Conservation (phyloP, 2,113 vertebrate species). For the Prionailurus viverrinus region DNA sequence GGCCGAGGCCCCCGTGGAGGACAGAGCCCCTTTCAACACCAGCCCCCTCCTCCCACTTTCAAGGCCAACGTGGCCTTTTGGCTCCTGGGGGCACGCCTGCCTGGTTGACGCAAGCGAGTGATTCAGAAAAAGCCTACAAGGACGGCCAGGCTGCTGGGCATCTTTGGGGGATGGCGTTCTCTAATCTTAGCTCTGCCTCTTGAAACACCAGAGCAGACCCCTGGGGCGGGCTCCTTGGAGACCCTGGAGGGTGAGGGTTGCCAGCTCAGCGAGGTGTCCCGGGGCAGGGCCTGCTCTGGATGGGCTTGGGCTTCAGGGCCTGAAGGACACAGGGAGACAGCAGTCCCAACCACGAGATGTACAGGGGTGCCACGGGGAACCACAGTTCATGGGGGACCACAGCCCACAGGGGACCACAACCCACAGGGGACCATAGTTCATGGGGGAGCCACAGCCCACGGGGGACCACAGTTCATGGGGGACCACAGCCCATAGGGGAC, state of each 20-base stretch:
- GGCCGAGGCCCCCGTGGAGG: neutral
- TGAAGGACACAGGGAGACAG: neutral
- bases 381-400: neutral
- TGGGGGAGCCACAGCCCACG: neutral
- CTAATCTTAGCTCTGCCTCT: neutral
- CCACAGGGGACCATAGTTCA: neutral
- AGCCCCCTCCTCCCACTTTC: neutral
- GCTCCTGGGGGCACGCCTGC: neutral
- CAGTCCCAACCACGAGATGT: too few relatives aligned
- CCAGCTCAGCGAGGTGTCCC: rapidly evolving
- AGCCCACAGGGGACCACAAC: neutral
- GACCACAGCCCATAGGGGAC: rapidly evolving
- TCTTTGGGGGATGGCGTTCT: neutral
- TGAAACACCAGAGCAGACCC: neutral
- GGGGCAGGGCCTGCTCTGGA: neutral
- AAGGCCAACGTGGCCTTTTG: neutral
- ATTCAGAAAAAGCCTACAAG: neutral
- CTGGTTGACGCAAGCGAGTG: neutral
- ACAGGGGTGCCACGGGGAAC: neutral
- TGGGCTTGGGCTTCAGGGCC: neutral
- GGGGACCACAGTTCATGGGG: neutral
- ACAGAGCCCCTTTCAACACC: constrained; percentile 59
- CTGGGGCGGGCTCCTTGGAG: rapidly evolving
- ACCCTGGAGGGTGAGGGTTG: neutral
- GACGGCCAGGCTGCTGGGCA: neutral